phyloP scores from a whole-genome alignment of 2,113 vertebrate genomes.

The Gavia stellata region DNA sequence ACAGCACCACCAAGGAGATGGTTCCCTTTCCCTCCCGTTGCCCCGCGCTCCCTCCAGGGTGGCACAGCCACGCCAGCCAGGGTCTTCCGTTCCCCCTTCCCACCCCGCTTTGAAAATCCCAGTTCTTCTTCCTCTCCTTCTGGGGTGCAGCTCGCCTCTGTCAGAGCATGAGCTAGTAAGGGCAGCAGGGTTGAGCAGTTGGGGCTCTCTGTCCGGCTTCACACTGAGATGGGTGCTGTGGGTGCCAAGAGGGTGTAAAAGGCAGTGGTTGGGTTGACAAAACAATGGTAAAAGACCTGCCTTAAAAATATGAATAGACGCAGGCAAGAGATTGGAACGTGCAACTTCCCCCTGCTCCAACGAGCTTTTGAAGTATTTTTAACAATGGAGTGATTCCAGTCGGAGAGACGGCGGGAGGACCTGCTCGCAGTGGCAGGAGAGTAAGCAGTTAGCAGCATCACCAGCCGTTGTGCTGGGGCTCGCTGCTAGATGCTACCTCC shows the following conservation, averaged over 20 bases:
- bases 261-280: background rate
- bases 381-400: background rate
- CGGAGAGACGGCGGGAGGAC: background rate
- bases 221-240: background rate
- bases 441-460: rapidly evolving
- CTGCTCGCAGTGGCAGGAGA: background rate
- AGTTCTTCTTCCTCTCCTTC: background rate
- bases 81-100: background rate
- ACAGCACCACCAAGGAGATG: background rate
- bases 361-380: background rate
- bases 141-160: background rate
- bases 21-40: background rate
- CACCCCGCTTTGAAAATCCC: background rate
- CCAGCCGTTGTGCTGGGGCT: background rate
- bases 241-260: background rate
- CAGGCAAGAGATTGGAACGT: background rate
- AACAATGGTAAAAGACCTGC: background rate
- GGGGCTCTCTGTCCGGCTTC: background rate
- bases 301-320: background rate
- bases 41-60: background rate
- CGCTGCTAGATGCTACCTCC: no score
- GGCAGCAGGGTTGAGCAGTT: background rate
- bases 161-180: background rate
- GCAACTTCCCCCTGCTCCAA: background rate
- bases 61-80: background rate